Evolutionary conservation across 2,797 vertebrate genomes (phyloP).

Genomic region (Calcarius lapponicus): DNA sequence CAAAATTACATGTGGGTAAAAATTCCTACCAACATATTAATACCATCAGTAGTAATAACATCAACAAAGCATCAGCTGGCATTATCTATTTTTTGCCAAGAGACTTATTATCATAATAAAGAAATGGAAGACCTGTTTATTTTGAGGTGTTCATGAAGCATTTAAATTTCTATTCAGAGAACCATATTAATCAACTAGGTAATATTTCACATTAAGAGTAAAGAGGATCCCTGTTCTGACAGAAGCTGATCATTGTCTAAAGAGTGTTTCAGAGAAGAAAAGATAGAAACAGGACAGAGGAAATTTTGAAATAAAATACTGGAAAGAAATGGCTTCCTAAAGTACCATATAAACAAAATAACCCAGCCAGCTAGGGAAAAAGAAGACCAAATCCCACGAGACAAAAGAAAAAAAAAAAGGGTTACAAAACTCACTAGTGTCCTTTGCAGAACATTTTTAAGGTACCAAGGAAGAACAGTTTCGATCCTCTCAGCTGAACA

Average conservation of each 20-base stretch:
- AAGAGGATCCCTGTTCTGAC: not conserved
- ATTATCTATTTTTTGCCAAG: not conserved
- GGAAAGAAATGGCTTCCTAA: not conserved
- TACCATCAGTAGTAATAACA: not conserved
- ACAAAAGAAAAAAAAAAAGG: not conserved
- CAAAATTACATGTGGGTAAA: not conserved
- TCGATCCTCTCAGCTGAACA: not conserved
- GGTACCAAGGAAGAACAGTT: not conserved
- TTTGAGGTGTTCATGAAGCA: not conserved
- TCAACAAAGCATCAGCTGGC: not conserved
- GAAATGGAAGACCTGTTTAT: not conserved
- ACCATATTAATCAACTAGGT: not conserved
- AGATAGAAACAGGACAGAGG: not conserved
- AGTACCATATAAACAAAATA: not conserved
- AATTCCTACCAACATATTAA: not conserved
- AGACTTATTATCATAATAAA: not conserved
- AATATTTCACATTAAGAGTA: not conserved
- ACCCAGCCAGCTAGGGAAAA: not conserved
- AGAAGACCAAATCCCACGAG: not conserved
- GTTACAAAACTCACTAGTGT: not conserved
- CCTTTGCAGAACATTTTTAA: not conserved
- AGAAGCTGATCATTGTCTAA: not conserved
- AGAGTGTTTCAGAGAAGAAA: not conserved
- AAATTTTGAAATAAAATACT: not conserved
- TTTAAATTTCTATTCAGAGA: not conserved